Percentiles rank a stretch among this genome's conserved stretches.
These are phyloP conservation scores for Mus spicilegus DNA, from an alignment of 2,113 vertebrate genomes.

Conservation along the genomic window DNA sequence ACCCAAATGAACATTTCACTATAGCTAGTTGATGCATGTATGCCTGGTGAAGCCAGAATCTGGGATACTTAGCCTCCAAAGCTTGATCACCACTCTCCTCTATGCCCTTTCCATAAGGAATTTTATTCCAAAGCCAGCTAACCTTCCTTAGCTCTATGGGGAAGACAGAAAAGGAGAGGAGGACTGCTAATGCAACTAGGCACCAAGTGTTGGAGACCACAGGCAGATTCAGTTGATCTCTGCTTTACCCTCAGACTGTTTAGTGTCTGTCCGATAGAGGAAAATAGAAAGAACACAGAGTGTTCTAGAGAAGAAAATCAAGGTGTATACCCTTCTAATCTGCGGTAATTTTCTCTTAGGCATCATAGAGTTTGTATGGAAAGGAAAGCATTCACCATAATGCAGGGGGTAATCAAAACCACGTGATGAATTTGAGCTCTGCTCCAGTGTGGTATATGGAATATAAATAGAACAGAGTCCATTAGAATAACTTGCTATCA, in stretches of 20 bases:
- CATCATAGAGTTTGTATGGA: not conserved
- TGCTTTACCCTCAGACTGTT: rapidly evolving
- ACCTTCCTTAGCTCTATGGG: not conserved
- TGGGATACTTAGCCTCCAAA: not conserved
- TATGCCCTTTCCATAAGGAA: rapidly evolving
- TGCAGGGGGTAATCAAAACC: not conserved
- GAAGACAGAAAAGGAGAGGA: not conserved
- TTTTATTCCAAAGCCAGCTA: not conserved
- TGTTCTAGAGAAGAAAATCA: rapidly evolving
- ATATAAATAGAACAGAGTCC: constrained; percentile 21
- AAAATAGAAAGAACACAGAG: not conserved
- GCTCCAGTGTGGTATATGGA: not conserved
- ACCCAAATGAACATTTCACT: not conserved
- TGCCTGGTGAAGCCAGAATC: not conserved
- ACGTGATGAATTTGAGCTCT: not conserved
- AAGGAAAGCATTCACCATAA: not conserved
- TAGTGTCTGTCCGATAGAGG: not conserved
- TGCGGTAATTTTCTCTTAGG: not conserved
- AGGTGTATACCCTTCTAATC: not conserved
- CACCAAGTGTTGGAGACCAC: not conserved
- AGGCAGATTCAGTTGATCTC: not conserved
- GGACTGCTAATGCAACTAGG: rapidly evolving
- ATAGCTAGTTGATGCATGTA: rapidly evolving
- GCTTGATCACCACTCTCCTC: rapidly evolving
- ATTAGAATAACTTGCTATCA: constrained; percentile 58